Conservation (phyloP, 2,113 vertebrate genomes). For the Panthera tigris region DNA sequence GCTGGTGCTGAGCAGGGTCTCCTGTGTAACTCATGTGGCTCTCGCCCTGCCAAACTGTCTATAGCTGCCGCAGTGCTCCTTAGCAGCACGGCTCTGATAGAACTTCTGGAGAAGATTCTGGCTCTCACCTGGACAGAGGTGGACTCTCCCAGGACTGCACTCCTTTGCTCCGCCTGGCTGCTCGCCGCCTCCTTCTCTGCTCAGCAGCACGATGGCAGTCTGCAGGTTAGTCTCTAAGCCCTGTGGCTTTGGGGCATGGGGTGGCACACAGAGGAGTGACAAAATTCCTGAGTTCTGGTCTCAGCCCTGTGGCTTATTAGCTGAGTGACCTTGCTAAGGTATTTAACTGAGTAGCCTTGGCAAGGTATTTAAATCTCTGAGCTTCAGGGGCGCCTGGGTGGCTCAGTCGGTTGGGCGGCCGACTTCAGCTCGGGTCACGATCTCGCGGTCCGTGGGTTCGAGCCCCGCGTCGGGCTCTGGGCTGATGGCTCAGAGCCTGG, state of each 20-base stretch:
- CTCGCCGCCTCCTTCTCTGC: constrained; percentile 89
- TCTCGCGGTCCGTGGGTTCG: no score
- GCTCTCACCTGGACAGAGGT: constrained; percentile 82
- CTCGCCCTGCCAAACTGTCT: neutral
- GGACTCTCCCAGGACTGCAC: constrained; percentile 65
- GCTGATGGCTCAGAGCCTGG: no score
- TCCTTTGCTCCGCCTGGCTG: constrained; percentile 91
- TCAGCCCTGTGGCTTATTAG: neutral
- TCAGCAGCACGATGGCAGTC: constrained; percentile 87
- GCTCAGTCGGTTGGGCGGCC: no score
- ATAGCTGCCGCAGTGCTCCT: constrained; percentile 92
- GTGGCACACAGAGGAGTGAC: neutral
- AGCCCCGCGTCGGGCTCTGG: no score
- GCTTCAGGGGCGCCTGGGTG: neutral
- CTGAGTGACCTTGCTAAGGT: neutral
- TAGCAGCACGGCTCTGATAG: constrained; percentile 89
- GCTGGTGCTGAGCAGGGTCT: neutral
- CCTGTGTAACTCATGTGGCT: neutral
- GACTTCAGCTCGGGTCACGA: no score
- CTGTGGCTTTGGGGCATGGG: neutral
- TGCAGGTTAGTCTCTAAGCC: constrained; percentile 87
- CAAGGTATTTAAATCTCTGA: neutral
- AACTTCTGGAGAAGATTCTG: constrained; percentile 90
- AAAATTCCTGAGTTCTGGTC: neutral
- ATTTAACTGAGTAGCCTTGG: neutral